phyloP scores from a whole-genome alignment of 2,113 vertebrate species.

The Rhinolophus sinicus region DNA sequence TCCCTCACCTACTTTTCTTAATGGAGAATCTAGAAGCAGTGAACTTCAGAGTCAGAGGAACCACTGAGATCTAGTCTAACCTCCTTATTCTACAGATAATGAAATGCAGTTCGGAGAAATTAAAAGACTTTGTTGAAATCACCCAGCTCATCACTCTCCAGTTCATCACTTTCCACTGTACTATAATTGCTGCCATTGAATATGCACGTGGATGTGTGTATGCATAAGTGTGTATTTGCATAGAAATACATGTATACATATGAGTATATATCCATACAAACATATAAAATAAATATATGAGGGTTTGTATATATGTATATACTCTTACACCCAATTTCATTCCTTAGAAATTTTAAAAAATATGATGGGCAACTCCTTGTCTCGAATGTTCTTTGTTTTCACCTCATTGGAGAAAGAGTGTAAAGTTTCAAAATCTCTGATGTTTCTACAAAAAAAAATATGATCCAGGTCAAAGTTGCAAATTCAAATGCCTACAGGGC shows the following conservation, averaged over 20 bases:
- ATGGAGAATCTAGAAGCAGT: constrained; percentile 6
- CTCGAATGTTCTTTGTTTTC: constrained; percentile 12
- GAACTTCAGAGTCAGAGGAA: not conserved
- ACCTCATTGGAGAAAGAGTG: constrained; percentile 3
- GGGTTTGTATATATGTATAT: not conserved
- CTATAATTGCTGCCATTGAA: not conserved
- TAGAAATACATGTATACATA: too few species aligned
- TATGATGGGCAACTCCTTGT: not conserved
- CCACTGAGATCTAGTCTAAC: not conserved
- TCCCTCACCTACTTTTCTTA: not conserved
- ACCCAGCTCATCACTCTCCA: too few species aligned
- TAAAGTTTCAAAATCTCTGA: constrained; percentile 31
- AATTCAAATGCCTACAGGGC: not conserved
- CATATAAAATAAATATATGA: not conserved
- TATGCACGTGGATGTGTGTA: not conserved
- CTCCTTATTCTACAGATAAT: not conserved
- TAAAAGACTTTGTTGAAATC: not conserved
- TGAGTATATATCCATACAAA: not conserved
- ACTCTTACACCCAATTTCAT: constrained; percentile 28
- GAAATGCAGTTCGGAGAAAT: not conserved
- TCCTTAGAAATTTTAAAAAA: not conserved
- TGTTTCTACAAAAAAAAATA: constrained; percentile 23
- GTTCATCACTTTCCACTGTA: not conserved
- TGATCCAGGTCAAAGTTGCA: constrained; percentile 11
- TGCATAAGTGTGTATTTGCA: not conserved